phyloP scores from a whole-genome alignment of 2,113 vertebrate species.

The Paramormyrops kingsleyae region DNA sequence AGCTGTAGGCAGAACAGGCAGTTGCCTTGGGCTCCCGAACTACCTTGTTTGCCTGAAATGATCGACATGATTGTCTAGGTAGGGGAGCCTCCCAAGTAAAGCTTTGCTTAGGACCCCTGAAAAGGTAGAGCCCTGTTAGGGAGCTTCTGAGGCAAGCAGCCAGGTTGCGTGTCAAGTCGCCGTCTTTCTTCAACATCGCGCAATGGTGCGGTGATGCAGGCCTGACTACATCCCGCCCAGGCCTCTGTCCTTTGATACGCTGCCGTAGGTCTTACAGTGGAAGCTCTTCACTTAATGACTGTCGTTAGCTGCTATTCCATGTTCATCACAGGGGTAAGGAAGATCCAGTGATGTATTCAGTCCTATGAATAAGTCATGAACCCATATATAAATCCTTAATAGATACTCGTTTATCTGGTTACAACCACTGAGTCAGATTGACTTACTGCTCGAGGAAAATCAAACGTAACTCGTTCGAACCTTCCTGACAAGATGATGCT shows the following conservation, averaged over 20 bases:
- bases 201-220: not conserved
- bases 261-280: not conserved
- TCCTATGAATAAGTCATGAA: conserved; percentile 36
- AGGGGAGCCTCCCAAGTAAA: not conserved
- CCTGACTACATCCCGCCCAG: not conserved
- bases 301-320: not conserved
- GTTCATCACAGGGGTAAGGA: conserved; percentile 21
- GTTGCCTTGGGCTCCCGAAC: not conserved
- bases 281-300: conserved; percentile 21
- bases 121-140: not conserved
- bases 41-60: not conserved
- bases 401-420: conserved; percentile 34
- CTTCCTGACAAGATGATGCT: not conserved
- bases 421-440: conserved; percentile 16
- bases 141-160: not conserved
- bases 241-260: not conserved
- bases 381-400: conserved; percentile 38
- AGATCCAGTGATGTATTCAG: conserved; percentile 30
- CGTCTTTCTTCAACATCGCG: not conserved
- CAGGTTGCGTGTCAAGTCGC: not conserved
- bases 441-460: conserved; percentile 12
- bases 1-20: not conserved
- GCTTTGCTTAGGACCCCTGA: not conserved
- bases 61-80: not conserved
- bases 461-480: not conserved